These are phyloP conservation scores for Trimorus sp. DNA, from an alignment of 2,888 invertebrate species.

Conservation along the genomic window DNA sequence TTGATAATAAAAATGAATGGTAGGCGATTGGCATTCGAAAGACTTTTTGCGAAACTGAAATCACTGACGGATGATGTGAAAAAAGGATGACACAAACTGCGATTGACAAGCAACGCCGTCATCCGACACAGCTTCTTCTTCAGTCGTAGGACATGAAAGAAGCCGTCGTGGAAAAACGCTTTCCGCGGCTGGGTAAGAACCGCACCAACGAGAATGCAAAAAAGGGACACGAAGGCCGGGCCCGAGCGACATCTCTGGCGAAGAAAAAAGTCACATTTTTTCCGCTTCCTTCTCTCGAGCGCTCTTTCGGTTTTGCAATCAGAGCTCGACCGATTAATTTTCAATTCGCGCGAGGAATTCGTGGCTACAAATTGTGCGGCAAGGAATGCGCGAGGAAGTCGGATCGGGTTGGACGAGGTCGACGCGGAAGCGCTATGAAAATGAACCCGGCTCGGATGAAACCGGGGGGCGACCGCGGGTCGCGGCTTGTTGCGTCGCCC, in stretches of 20 bases:
- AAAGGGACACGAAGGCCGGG: constrained; percentile 30
- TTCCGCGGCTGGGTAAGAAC: constrained; percentile 34
- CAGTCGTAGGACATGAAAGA: constrained; percentile 7
- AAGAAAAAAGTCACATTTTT: constrained; percentile 16
- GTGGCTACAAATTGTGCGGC: too few relatives aligned
- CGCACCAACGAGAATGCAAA: constrained; percentile 35
- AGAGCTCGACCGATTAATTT: too few relatives aligned
- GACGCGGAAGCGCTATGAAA: constrained; percentile 21
- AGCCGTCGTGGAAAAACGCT: constrained; percentile 33
- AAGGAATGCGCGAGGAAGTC: too few relatives aligned
- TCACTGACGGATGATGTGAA: neutral
- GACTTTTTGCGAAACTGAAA: neutral
- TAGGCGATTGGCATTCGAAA: too few relatives aligned
- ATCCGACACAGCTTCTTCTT: constrained; percentile 8
- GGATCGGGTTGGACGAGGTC: neutral
- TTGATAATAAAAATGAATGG: too few relatives aligned
- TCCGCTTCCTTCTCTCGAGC: constrained; percentile 12
- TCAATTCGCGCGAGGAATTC: too few relatives aligned
- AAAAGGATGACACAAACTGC: too few relatives aligned
- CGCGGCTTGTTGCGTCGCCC: constrained; percentile 31
- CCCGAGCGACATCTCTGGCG: constrained; percentile 16
- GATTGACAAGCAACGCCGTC: neutral
- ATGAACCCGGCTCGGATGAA: constrained; percentile 35
- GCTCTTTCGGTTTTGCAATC: too few relatives aligned
- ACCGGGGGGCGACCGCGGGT: constrained; percentile 36